Percentiles rank a stretch among this genome's conserved stretches.
Evolutionary conservation across 2,797 vertebrate genomes (phyloP).

Genomic region (Schizothorax lantsangensis): DNA sequence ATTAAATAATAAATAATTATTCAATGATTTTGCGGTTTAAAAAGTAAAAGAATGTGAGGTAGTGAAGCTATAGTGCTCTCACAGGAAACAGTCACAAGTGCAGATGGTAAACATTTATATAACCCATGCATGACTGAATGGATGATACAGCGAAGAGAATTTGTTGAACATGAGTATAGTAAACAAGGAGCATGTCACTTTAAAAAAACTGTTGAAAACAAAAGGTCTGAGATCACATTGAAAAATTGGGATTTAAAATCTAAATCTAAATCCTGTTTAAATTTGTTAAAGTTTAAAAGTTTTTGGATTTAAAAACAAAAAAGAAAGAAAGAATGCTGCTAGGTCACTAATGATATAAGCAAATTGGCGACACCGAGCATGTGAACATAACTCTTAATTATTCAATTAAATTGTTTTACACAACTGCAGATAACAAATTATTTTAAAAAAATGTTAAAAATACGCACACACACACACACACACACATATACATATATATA

Average conservation of each 20-base stretch:
- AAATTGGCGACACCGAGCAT: not conserved
- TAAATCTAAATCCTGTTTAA: not conserved
- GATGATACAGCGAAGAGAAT: not conserved
- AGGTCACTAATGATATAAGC: not conserved
- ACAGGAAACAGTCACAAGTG: not conserved
- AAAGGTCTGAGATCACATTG: not conserved
- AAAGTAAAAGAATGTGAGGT: not conserved
- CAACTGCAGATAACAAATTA: not conserved
- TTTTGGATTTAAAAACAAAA: not conserved
- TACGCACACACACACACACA: not conserved
- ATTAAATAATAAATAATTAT: not conserved
- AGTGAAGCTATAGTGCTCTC: not conserved
- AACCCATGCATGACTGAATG: not conserved
- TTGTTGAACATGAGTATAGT: not conserved
- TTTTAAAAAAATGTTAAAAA: too few species aligned
- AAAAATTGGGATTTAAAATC: not conserved
- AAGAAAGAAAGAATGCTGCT: not conserved
- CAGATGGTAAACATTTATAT: not conserved
- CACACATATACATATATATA: too few species aligned
- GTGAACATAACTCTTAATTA: not conserved
- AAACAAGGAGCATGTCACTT: not conserved
- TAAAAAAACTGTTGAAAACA: not conserved
- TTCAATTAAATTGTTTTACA: not conserved
- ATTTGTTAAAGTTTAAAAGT: not conserved
- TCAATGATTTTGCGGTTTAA: not conserved